These are phyloP conservation scores for Popillia japonica DNA, from an alignment of 1,140 invertebrate genomes.

Conservation along the genomic window DNA sequence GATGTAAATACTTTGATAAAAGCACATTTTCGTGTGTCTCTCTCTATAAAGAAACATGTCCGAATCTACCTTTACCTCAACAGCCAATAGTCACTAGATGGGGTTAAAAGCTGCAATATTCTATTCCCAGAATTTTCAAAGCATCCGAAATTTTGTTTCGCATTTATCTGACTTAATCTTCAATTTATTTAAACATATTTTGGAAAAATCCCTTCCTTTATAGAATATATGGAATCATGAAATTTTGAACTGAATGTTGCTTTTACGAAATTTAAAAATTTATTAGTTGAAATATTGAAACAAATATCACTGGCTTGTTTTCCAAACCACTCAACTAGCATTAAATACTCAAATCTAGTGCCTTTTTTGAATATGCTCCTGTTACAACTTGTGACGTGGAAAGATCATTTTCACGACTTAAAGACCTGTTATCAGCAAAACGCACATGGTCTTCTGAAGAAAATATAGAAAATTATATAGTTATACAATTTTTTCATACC, in stretches of 20 bases:
- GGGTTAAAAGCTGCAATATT: not conserved
- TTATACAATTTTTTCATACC: no score
- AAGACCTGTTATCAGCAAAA: no score
- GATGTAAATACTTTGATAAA: no score
- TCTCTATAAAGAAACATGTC: not conserved
- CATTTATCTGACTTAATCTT: slow-evolving; percentile 5
- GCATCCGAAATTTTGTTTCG: not conserved
- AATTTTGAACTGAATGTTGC: not conserved
- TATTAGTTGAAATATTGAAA: not conserved
- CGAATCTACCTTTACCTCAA: not conserved
- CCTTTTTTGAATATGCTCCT: not conserved
- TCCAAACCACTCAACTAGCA: not conserved
- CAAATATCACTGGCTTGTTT: not conserved
- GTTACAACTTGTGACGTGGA: no score
- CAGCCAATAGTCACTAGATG: not conserved
- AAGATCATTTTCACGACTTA: no score
- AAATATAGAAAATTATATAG: no score
- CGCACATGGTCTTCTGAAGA: no score
- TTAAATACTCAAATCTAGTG: not conserved
- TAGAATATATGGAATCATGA: not conserved
- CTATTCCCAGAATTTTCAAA: not conserved
- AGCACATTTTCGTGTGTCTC: no score
- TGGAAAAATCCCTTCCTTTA: not conserved
- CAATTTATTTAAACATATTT: not conserved
- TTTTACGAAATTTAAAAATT: not conserved